A percentile compares a stretch with the other conserved stretches of the same genome.
These are phyloP conservation scores for Vidua chalybeata DNA, from an alignment of 2,113 vertebrate species.

Conservation along the genomic window DNA sequence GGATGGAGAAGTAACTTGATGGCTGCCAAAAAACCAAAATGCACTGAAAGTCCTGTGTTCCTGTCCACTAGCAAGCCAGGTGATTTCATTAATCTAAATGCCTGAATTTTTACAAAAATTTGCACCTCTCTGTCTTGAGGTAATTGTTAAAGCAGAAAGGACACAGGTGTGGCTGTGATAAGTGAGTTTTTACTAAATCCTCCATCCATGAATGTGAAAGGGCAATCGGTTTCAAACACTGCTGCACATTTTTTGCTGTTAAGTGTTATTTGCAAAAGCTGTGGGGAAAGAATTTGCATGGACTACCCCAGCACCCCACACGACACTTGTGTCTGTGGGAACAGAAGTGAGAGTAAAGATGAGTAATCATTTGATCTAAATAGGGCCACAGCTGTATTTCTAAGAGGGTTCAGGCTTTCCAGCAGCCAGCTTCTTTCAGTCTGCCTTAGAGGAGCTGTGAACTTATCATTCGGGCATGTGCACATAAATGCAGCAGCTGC, in stretches of 20 bases:
- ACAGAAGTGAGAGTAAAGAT: neutral
- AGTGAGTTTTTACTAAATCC: neutral
- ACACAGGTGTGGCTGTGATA: neutral
- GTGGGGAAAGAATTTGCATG: neutral
- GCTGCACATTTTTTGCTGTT: neutral
- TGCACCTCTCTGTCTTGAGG: neutral
- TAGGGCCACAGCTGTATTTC: constrained; percentile 53
- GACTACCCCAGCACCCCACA: neutral
- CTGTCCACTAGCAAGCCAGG: neutral
- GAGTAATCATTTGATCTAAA: constrained; percentile 23
- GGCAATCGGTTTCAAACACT: neutral
- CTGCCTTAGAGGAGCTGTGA: constrained; percentile 49
- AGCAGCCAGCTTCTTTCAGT: constrained; percentile 9
- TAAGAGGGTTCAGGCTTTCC: constrained; percentile 16
- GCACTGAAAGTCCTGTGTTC: neutral
- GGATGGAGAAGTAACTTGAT: neutral
- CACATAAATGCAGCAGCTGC: constrained; percentile 47
- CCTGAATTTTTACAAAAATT: neutral
- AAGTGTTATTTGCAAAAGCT: neutral
- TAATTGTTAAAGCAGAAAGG: neutral
- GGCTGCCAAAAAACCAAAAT: neutral
- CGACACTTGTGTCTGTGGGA: neutral
- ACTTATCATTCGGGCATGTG: constrained; percentile 10
- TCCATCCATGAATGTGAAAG: neutral
- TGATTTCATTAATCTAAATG: neutral